A percentile compares a stretch with the other conserved stretches of the same genome.
These are phyloP conservation scores for Hyles vespertilio DNA, from an alignment of 1,140 invertebrate species.

Conservation along the genomic window DNA sequence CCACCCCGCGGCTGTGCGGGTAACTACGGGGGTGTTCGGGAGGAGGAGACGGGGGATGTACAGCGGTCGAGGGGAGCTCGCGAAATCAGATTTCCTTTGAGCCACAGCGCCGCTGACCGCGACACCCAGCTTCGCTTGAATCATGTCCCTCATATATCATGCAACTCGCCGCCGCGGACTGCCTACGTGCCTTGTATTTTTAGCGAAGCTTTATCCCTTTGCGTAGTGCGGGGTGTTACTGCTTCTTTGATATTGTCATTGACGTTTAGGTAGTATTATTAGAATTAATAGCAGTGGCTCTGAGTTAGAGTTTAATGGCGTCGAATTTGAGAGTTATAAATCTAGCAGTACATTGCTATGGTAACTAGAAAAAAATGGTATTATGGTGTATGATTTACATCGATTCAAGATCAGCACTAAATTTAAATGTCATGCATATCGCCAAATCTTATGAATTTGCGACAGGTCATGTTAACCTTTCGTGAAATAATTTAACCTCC, in stretches of 20 bases:
- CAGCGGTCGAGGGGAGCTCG: slow-evolving; percentile 27
- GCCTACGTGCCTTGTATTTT: slow-evolving; percentile 24
- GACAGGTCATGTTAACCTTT: no score
- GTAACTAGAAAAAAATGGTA: no score
- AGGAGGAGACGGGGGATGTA: slow-evolving; percentile 18
- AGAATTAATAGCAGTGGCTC: neutral
- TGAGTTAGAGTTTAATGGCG: neutral
- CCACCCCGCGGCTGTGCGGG: slow-evolving; percentile 20
- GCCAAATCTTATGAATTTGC: no score
- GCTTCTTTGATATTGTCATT: neutral
- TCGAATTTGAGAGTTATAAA: no score
- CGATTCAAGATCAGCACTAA: no score
- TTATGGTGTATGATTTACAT: no score
- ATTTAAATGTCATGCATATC: no score
- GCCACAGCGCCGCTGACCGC: slow-evolving; percentile 50
- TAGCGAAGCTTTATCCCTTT: neutral
- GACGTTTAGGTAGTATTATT: no score
- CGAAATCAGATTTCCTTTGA: slow-evolving; percentile 73
- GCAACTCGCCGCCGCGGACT: slow-evolving; percentile 27
- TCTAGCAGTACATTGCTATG: no score
- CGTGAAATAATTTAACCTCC: no score
- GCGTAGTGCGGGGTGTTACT: neutral
- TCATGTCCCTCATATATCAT: slow-evolving; percentile 58
- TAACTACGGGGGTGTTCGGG: slow-evolving; percentile 9
- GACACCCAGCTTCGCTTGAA: slow-evolving; percentile 38